Conservation (phyloP, 2,888 invertebrate species). For the Sarcophaga carnaria region DNA sequence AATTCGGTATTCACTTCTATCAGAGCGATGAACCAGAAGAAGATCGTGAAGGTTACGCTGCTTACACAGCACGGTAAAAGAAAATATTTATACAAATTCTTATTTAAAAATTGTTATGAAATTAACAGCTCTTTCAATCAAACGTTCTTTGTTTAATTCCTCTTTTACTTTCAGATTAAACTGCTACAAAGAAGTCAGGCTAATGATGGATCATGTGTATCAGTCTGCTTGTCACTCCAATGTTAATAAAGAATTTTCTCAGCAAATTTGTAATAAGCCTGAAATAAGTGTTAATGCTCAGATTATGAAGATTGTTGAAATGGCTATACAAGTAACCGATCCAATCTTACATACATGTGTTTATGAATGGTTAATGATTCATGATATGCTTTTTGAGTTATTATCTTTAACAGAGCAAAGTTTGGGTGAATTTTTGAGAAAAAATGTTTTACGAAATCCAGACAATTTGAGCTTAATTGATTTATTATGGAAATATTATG, state of each 20-base stretch:
- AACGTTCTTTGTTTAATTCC: background rate
- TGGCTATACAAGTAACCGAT: conserved; percentile 88
- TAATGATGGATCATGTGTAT: conserved; percentile 86
- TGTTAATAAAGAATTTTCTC: conserved; percentile 76
- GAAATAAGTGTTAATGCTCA: conserved; percentile 78
- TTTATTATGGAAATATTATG: conserved; percentile 97
- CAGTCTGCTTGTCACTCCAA: conserved; percentile 75
- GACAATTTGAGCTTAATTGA: conserved; percentile 87
- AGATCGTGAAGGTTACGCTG: conserved; percentile 91
- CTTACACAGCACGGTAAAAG: conserved; percentile 85
- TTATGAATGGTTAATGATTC: conserved; percentile 95
- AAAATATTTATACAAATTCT: background rate
- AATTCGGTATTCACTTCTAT: conserved; percentile 93
- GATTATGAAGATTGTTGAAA: conserved; percentile 85
- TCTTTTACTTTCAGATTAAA: conserved; percentile 85
- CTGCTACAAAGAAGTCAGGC: conserved; percentile 93
- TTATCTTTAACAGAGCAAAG: conserved; percentile 83
- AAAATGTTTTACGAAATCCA: conserved; percentile 83
- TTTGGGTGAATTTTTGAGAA: conserved; percentile 81
- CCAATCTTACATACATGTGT: conserved; percentile 95
- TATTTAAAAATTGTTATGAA: background rate
- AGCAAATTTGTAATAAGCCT: conserved; percentile 68
- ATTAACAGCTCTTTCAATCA: background rate
- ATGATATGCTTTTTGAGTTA: conserved; percentile 88
- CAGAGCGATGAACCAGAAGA: conserved; percentile 91